A percentile compares a stretch with the other conserved stretches of the same genome.
Conservation (phyloP, 2,113 vertebrate genomes). For the Phyllostomus hastatus region DNA sequence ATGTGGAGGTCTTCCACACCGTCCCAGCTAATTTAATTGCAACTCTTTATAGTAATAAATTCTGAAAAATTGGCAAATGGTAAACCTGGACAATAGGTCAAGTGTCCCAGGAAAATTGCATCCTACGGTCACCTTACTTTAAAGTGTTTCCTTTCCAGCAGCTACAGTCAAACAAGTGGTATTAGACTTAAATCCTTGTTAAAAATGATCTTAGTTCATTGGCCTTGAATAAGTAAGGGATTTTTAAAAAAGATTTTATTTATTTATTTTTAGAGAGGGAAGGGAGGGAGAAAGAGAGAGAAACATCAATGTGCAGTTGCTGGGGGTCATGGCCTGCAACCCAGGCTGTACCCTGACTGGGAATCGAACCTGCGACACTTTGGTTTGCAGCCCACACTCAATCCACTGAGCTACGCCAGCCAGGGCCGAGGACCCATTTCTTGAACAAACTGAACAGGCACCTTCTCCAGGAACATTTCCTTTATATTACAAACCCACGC, state of each 20-base stretch:
- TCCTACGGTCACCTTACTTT: neutral
- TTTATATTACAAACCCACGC: neutral
- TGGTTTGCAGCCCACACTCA: too few relatives aligned
- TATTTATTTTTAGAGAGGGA: too few relatives aligned
- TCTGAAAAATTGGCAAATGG: neutral
- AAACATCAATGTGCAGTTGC: too few relatives aligned
- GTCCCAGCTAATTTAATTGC: neutral
- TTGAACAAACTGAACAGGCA: neutral
- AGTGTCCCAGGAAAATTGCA: neutral
- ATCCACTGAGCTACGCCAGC: too few relatives aligned
- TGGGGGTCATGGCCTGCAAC: too few relatives aligned
- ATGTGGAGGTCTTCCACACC: neutral
- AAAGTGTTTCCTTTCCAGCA: neutral
- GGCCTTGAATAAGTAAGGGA: neutral
- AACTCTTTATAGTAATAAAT: neutral
- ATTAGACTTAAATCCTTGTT: neutral
- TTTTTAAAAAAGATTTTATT: too few relatives aligned
- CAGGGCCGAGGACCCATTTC: neutral
- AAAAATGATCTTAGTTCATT: neutral
- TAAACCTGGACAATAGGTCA: neutral
- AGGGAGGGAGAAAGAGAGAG: too few relatives aligned
- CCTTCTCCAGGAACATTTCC: neutral
- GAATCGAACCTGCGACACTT: too few relatives aligned
- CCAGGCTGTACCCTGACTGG: too few relatives aligned
- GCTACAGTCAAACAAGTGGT: neutral